Conservation (phyloP, 1,140 invertebrate genomes). For the Ips nitidus region DNA sequence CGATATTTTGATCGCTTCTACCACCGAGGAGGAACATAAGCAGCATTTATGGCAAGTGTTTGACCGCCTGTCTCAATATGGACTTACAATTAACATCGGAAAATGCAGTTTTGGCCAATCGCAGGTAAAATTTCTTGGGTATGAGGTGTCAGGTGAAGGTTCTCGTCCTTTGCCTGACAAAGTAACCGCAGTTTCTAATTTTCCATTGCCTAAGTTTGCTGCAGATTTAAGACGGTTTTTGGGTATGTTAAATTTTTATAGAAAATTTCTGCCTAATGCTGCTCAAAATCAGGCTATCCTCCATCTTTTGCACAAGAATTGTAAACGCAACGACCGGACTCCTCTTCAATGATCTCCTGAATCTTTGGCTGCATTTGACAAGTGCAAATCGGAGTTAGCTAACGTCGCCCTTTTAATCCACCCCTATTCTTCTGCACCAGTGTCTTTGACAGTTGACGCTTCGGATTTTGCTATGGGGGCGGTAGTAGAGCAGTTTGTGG, state of each 20-base stretch:
- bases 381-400: not conserved
- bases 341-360: too few relatives aligned
- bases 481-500: not conserved
- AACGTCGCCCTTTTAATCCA: not conserved
- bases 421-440: not conserved
- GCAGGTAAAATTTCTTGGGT: not conserved
- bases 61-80: not conserved
- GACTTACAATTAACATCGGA: not conserved
- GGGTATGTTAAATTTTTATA: too few relatives aligned
- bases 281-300: slow-evolving; percentile 40
- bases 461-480: not conserved
- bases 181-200: not conserved
- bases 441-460: not conserved
- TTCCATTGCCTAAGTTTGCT: slow-evolving; percentile 36
- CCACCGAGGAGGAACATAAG: slow-evolving; percentile 49
- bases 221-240: slow-evolving; percentile 29
- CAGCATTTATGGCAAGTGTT: slow-evolving; percentile 12
- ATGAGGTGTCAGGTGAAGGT: not conserved
- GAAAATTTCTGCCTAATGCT: slow-evolving; percentile 42
- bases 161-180: slow-evolving; percentile 2
- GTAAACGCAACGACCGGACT: slow-evolving; percentile 4
- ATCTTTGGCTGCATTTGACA: not conserved
- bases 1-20: slow-evolving; percentile 54
- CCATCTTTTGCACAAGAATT: slow-evolving; percentile 33
- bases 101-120: slow-evolving; percentile 49